These are phyloP conservation scores for Pelmatolapia mariae DNA, from an alignment of 2,113 vertebrate genomes.

Conservation along the genomic window DNA sequence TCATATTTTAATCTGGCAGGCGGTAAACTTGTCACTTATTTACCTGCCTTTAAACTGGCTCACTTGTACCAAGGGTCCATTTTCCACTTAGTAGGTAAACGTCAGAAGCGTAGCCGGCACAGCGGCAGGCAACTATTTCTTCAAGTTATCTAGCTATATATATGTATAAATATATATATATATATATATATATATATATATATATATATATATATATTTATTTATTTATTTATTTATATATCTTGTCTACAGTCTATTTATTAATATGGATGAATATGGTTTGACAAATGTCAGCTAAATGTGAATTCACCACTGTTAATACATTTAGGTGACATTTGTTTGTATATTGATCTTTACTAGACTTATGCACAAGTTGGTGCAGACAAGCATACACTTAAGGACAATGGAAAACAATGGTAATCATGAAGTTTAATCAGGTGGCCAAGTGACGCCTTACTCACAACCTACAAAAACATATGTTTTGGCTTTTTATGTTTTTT, in stretches of 20 bases:
- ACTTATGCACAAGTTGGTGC: background rate
- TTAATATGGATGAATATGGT: background rate
- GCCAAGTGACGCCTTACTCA: background rate
- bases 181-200: too few species aligned
- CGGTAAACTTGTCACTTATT: background rate
- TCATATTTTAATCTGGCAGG: background rate
- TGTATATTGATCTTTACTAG: background rate
- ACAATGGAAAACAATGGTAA: background rate
- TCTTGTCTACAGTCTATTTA: background rate
- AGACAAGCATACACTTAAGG: background rate
- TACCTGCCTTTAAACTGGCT: background rate
- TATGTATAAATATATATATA: background rate
- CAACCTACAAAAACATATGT: background rate
- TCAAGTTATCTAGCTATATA: background rate
- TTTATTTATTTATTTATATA: too few species aligned
- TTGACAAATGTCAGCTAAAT: background rate
- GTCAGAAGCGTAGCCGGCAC: background rate
- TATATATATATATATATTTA: rapidly evolving
- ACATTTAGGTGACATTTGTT: background rate
- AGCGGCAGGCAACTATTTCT: background rate
- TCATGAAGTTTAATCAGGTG: background rate
- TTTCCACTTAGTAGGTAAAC: background rate
- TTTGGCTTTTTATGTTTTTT: background rate
- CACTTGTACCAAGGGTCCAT: background rate
- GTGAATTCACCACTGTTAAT: background rate